Base-by-base conservation (phyloP, 2,113 vertebrate genomes). In the Mastomys coucha region DNA sequence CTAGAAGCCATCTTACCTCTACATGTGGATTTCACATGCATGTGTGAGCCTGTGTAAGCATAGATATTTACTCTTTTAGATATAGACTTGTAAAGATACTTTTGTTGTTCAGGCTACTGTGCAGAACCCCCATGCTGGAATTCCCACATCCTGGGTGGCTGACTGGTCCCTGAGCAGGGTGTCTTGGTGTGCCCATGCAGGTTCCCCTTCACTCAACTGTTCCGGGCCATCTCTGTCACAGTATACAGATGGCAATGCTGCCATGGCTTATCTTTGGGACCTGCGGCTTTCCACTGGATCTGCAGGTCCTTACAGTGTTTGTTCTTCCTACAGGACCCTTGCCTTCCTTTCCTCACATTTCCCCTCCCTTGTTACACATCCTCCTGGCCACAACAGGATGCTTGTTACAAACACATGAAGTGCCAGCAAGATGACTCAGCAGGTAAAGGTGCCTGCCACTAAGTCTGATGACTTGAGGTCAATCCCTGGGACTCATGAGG, bases 171-270 rank as follows among this genome's bases (percentile, higher is more conserved):
- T 19, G 17, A 36, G 16, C 8, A 13, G 49, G 42, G 16, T 3
- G 3, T 7, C 39, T 63, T 10, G 7, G 33, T 22, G 26, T 69
- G 63, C 45, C 39, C 10, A 10, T 1, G 14, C 12, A 13, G 36
- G 26, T 12, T 7, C 39, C 39, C 33, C 1, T 36, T 39, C 28
- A 0, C 4, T 31, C 33, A 36, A 33, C 56, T 3, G 7, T 17
- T 51, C 5, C 1, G 3, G 20, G 13, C 11, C 63, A 65, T 2
- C 8, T 45, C 2, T 0, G 1, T 0, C 10, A 12, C 8, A 24
- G 36, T 0, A 0, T 67, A 24, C 20, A 49, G 49, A 31, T 13
- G 31, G 42, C 7, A 10, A 16, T 8, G 36, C 7, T 24, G 17
- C 0, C 12, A 58, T 49, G 82, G n/a, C 16, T 73, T 0, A 53